phyloP scores from a whole-genome alignment of 2,113 vertebrate species.

The Pyxicephalus adspersus region DNA sequence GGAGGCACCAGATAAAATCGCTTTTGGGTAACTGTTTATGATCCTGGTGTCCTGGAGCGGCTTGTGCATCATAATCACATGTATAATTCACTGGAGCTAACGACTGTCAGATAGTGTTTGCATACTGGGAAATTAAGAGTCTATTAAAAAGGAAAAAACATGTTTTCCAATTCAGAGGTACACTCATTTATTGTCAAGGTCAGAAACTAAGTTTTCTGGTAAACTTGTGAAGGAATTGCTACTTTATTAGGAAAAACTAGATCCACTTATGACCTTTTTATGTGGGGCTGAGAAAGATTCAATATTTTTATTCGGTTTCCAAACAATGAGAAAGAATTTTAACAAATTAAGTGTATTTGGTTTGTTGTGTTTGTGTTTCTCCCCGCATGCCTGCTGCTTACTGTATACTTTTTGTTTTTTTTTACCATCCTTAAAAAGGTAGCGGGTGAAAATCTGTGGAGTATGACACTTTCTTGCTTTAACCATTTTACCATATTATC shows the following conservation, averaged over 20 bases:
- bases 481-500: no score
- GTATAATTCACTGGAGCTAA: conserved; percentile 49
- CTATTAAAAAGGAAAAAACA: conserved; percentile 25
- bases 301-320: no score
- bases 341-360: background rate
- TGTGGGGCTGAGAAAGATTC: background rate
- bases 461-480: no score
- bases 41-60: conserved; percentile 43
- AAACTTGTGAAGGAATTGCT: background rate
- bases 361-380: no score
- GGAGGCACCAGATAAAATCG: conserved; percentile 40
- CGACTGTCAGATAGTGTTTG: conserved; percentile 36
- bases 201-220: background rate
- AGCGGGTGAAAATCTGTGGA: no score
- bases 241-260: background rate
- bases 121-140: conserved; percentile 35
- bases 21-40: conserved; percentile 50
- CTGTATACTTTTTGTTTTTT: no score
- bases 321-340: no score
- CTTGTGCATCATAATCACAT: conserved; percentile 51
- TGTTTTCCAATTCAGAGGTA: conserved; percentile 15
- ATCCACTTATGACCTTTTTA: background rate
- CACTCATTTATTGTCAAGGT: conserved; percentile 25
- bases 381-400: no score
- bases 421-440: no score